Evolutionary conservation across 2,797 vertebrate species (phyloP).

Genomic region (Semaprochilodus insignis): DNA sequence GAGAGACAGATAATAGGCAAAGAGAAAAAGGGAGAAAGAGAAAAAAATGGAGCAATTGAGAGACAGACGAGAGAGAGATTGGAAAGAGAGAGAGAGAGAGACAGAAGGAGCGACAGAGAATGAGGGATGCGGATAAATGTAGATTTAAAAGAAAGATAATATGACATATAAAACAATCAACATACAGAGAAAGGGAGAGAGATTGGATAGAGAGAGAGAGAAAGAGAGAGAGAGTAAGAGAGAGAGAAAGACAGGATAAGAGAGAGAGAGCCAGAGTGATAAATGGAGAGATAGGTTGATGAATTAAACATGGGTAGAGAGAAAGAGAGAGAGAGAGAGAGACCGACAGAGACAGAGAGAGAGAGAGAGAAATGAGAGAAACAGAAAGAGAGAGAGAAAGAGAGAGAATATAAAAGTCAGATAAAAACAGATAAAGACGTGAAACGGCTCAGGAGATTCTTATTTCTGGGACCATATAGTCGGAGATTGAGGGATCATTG

Average conservation of each 20-base stretch:
- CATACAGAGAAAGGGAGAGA: neutral
- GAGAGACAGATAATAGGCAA: neutral
- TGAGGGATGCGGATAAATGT: no score
- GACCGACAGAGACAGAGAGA: neutral
- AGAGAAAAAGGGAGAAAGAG: neutral
- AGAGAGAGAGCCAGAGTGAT: conserved; percentile 1
- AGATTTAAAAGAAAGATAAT: no score
- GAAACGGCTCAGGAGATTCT: conserved; percentile 28
- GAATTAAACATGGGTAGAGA: no score
- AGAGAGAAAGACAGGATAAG: conserved; percentile 6
- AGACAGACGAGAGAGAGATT: no score
- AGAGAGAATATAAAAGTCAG: neutral
- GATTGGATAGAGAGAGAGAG: neutral
- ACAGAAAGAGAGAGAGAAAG: neutral
- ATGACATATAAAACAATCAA: no score
- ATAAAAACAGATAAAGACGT: conserved; percentile 15
- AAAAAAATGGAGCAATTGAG: no score
- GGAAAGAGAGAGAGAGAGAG: no score
- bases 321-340: neutral
- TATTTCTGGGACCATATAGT: conserved; percentile 29
- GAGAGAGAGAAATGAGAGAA: neutral
- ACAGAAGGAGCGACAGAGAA: no score
- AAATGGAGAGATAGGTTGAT: neutral
- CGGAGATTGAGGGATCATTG: conserved; percentile 27
- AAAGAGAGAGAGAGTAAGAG: conserved; percentile 4